Base-by-base conservation (phyloP, 2,888 invertebrate species). In the Stegana nigrithorax region DNA sequence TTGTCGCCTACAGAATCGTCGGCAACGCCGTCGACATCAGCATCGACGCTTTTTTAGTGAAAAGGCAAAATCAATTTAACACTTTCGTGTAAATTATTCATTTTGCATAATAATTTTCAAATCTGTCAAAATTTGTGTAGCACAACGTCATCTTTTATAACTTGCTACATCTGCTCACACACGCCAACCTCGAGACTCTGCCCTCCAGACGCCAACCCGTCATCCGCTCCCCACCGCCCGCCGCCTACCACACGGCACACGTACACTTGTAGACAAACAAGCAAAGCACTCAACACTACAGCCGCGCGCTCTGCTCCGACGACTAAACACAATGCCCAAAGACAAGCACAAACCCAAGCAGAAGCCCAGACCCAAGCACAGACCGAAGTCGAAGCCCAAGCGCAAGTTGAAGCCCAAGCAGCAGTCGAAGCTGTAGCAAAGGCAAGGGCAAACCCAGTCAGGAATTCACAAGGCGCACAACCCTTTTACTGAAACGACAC, bases 51-150 rank as follows among this genome's bases (percentile, higher is more conserved):
- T 29, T 68, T 68, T 65, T 69, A 70, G 78, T 73, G 70, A 65
- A 70, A 72, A 75, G 72, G 69, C 70, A 75, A 82, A 81, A 81
- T 81, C 82, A 81, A 81, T 82, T 81, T 81, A 81, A 81, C 75
- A 81, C 81, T 81, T 80, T 81, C 71, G 71, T 67, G 69, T 81
- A 75, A 81, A 81, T 81, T 78, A 80, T 81, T 81, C 76, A 81
- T 81, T 81, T 75, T 73, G 78, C 72, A 79, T 80, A 81, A 79
- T 81, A 81, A 79, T 81, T 81, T 80, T 75, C 71, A 78, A 79
- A 81, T 79, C 80, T 81, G 78, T 79, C 81, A 81, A 76, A 73
- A 81, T 73, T 75, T 70, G 67, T 56, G 42, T 69, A 69, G 36
- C 50, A 53, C 59, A 42, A 26, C 57, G 39, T 57, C 67, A 8